phyloP scores from a whole-genome alignment of 2,797 vertebrate genomes.

The Buphagus erythrorhynchus region DNA sequence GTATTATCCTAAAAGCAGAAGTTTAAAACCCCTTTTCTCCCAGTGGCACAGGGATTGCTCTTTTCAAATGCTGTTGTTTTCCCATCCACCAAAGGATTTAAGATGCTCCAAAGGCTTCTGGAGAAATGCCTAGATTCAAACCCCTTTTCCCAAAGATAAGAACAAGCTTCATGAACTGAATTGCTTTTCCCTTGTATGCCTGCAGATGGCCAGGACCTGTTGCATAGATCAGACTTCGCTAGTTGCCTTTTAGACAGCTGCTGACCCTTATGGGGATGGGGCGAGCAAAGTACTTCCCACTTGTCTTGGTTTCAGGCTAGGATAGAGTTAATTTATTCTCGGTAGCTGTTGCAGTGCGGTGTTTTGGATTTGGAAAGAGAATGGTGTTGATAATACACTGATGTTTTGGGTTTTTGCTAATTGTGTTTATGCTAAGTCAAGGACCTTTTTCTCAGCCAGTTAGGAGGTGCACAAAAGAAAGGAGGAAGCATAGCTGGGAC shows the following conservation, averaged over 20 bases:
- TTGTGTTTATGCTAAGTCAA: not conserved
- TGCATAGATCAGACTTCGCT: not conserved
- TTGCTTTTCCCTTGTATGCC: not conserved
- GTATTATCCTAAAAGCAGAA: not conserved
- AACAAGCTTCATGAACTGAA: not conserved
- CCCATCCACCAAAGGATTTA: not conserved
- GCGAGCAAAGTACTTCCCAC: not conserved
- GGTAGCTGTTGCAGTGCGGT: not conserved
- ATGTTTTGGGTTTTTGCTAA: not conserved
- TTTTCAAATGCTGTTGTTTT: not conserved
- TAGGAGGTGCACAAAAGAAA: not conserved
- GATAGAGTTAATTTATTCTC: not conserved
- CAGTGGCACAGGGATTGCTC: rapidly evolving
- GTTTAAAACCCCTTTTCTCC: not conserved
- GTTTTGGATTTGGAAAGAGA: not conserved
- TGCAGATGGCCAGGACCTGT: not conserved
- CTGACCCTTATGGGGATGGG: not conserved
- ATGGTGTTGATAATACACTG: not conserved
- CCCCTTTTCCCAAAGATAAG: not conserved
- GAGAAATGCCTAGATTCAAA: not conserved
- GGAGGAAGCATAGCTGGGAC: not conserved
- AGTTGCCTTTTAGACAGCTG: not conserved
- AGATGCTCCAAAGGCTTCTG: not conserved
- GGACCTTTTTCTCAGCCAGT: not conserved
- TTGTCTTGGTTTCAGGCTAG: not conserved